Evolutionary conservation across 2,113 vertebrate genomes (phyloP).

Genomic region (Toxostoma redivivum): DNA sequence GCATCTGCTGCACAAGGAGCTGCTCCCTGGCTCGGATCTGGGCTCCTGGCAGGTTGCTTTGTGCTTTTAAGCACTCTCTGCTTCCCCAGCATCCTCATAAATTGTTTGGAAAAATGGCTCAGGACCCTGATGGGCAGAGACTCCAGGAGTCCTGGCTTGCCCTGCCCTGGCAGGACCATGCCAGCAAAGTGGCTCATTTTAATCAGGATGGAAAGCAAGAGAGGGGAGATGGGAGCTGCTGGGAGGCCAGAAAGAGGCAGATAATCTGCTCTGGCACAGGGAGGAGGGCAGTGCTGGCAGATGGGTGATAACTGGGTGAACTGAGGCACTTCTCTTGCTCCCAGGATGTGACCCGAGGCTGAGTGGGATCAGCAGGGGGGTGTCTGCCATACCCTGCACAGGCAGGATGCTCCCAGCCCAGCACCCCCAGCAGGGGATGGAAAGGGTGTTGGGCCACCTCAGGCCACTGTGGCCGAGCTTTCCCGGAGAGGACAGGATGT

Average conservation of each 20-base stretch:
- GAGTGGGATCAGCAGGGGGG: neutral
- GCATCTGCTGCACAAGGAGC: neutral
- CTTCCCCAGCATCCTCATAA: neutral
- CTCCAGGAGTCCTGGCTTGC: neutral
- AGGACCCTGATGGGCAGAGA: neutral
- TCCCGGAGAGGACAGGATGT: neutral
- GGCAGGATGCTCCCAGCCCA: neutral
- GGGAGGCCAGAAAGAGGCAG: neutral
- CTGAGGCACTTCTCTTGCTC: neutral
- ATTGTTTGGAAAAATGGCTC: neutral
- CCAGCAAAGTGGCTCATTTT: neutral
- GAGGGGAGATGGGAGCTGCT: neutral
- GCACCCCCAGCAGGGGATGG: neutral
- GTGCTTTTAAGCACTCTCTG: neutral
- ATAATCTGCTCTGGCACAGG: rapidly evolving
- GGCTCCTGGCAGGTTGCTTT: neutral
- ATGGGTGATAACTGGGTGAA: neutral
- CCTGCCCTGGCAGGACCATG: neutral
- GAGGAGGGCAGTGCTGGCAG: neutral
- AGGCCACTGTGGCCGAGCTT: neutral
- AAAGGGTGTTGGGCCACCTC: neutral
- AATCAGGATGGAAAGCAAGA: neutral
- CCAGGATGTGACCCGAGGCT: neutral
- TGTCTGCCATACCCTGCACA: rapidly evolving
- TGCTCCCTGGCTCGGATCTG: neutral